Conservation (phyloP, 2,888 invertebrate species). For the Reticulitermes lucifugus region DNA sequence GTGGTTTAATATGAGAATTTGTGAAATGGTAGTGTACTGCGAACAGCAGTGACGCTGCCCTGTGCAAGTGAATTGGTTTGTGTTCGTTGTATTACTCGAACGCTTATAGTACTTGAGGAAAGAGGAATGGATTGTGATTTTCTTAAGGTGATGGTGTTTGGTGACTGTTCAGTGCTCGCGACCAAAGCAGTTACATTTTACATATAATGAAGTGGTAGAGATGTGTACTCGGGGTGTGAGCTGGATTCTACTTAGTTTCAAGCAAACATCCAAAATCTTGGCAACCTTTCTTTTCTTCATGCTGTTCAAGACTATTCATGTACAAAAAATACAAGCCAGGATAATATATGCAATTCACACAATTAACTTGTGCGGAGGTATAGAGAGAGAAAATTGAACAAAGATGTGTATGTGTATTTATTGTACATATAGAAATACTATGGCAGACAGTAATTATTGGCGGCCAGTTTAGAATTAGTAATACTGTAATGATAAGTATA, state of each 20-base stretch:
- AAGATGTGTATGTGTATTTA: slow-evolving; percentile 52
- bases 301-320: slow-evolving; percentile 16
- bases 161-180: slow-evolving; percentile 34
- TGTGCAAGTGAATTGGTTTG: background rate
- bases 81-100: background rate
- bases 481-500: slow-evolving; percentile 51
- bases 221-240: slow-evolving; percentile 4
- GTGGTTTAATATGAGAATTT: background rate
- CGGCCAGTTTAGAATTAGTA: slow-evolving; percentile 51
- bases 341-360: slow-evolving; percentile 4
- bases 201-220: slow-evolving; percentile 25
- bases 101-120: background rate
- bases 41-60: background rate
- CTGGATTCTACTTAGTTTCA: slow-evolving; percentile 2
- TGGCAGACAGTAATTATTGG: slow-evolving; percentile 52
- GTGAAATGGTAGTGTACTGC: background rate
- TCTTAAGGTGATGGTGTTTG: slow-evolving; percentile 26
- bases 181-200: slow-evolving; percentile 45
- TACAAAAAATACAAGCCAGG: slow-evolving; percentile 32
- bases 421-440: slow-evolving; percentile 52
- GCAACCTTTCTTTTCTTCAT: background rate
- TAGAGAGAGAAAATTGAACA: slow-evolving; percentile 40
- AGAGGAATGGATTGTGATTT: slow-evolving; percentile 14
- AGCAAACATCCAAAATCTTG: slow-evolving; percentile 9
- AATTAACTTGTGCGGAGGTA: slow-evolving; percentile 2